phyloP scores from a whole-genome alignment of 2,113 vertebrate genomes.

The Syrmaticus mikado region DNA sequence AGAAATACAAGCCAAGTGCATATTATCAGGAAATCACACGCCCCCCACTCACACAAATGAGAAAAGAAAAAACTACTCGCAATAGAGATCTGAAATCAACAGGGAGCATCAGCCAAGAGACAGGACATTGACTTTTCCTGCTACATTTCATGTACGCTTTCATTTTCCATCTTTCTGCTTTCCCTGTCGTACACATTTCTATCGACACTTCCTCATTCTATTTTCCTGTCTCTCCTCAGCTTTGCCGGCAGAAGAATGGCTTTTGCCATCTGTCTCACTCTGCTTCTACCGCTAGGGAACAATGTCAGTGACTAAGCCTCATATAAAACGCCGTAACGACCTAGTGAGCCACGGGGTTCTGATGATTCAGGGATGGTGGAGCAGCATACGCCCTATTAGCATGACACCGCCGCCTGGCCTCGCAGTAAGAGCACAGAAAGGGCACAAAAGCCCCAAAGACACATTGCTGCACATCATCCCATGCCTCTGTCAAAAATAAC shows the following conservation, averaged over 20 bases:
- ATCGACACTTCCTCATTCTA: not conserved
- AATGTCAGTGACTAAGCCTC: not conserved
- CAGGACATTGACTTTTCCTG: not conserved
- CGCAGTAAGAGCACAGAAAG: not conserved
- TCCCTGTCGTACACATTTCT: not conserved
- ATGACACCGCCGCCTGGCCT: not conserved
- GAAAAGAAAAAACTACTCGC: not conserved
- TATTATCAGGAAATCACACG: not conserved
- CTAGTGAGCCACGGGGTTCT: not conserved
- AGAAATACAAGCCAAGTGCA: not conserved
- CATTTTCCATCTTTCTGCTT: not conserved
- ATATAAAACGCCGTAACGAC: not conserved
- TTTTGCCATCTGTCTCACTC: not conserved
- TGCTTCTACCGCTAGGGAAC: not conserved
- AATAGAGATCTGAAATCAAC: not conserved
- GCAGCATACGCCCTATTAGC: not conserved
- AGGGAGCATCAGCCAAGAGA: not conserved
- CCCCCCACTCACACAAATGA: rapidly evolving
- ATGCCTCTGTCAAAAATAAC: not conserved
- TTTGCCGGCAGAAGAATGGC: not conserved
- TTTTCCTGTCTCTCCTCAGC: not conserved
- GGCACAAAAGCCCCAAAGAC: not conserved
- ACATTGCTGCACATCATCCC: not conserved
- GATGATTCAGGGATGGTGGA: not conserved
- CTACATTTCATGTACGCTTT: not conserved